Evolutionary conservation across 2,888 invertebrate genomes (phyloP), one percentile per base, ranked within the genome.

Genomic region (Eupithecia exiguata): DNA sequence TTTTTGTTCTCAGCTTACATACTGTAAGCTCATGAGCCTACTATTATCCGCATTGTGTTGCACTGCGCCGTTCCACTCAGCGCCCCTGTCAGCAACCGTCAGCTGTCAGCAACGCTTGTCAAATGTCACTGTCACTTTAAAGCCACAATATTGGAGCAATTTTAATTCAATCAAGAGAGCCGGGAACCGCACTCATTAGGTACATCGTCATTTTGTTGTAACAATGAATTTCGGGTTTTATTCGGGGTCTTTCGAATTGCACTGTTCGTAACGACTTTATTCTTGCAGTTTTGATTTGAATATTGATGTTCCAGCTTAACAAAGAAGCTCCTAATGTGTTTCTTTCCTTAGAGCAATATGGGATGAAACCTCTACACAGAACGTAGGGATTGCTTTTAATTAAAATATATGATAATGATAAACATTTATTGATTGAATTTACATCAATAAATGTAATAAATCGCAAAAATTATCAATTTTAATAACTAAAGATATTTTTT

Each of bases 191-290:
- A 43, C 66, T 66, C 66, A 66, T 66, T 66, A 66, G 5, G 25
- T 12, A 58, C 40, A 7, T 86, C 93, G 94, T 93, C 90, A 93
- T 93, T 93, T 93, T 92, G 89, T 91, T 91, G 87, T 91, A 90
- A 92, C 92, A 93, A 94, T 91, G 85, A 85, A 81, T 46, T 82
- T 84, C 79, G 85, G 86, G 84, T 85, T 91, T 89, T 88, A 91
- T 91, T 91, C 90, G 84, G 88, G 89, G 86, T 86, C 89, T 92
- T 93, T 93, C 93, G 91, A 92, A 92, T 94, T 93, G 92, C 36
- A n/a, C n/a, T 10, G 18, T 21, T 9, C 1, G 53, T 38, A n/a
- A 36, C 63, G 38, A 63, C n/a, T 38, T 63, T 3, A 63, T 10
- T 18, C 35, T 35, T 63, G 63, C n/a, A 36, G 7, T 36, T 65